phyloP scores from a whole-genome alignment of 2,113 vertebrate species.

The Dissostichus mawsoni region DNA sequence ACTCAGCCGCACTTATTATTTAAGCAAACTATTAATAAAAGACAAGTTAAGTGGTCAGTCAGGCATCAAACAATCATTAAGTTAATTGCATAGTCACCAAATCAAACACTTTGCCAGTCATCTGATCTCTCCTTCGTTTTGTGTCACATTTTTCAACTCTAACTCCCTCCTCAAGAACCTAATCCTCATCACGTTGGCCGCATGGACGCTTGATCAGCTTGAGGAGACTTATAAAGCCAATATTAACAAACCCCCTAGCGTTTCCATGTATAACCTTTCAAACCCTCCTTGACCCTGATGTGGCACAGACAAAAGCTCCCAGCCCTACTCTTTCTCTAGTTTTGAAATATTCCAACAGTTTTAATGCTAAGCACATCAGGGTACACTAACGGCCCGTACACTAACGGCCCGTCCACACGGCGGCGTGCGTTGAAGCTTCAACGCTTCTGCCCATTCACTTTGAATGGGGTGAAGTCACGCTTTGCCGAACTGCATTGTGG shows the following conservation, averaged over 20 bases:
- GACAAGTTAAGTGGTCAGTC: neutral
- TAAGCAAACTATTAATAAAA: neutral
- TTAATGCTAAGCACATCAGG: constrained; percentile 9
- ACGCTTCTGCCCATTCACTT: no score
- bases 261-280: constrained; percentile 54
- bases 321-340: neutral
- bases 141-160: constrained; percentile 13
- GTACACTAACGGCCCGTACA: neutral
- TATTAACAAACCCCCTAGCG: constrained; percentile 28
- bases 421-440: no score
- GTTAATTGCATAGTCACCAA: neutral
- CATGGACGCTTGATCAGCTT: constrained; percentile 64
- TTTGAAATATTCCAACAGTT: constrained; percentile 5
- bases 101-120: constrained; percentile 3
- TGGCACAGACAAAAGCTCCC: constrained; percentile 42
- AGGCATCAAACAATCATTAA: neutral
- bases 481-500: no score
- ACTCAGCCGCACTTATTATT: neutral
- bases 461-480: no score
- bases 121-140: constrained; percentile 5
- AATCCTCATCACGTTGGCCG: constrained; percentile 60
- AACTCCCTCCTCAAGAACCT: constrained; percentile 23
- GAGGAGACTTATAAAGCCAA: constrained; percentile 46
- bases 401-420: no score
- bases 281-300: constrained; percentile 42